phyloP scores from a whole-genome alignment of 2,113 vertebrate species.

The Prunella himalayana region DNA sequence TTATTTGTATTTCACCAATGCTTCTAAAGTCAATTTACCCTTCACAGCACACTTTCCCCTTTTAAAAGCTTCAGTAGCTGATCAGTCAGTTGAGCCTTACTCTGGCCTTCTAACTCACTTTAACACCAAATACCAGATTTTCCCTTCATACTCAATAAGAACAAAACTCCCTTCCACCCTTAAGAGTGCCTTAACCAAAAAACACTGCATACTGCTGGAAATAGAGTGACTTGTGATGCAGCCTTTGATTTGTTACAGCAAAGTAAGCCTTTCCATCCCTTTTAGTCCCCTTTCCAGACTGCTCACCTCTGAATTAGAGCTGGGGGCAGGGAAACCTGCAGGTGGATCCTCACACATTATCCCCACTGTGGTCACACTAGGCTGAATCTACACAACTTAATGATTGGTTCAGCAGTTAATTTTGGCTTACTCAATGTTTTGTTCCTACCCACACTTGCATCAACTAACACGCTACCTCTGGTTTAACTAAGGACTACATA shows the following conservation, averaged over 20 bases:
- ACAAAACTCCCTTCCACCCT: neutral
- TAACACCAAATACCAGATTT: neutral
- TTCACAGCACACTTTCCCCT: neutral
- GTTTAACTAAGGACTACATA: neutral
- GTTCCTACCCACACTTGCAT: neutral
- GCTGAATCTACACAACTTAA: neutral
- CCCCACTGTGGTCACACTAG: neutral
- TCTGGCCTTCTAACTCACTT: neutral
- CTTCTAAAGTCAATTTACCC: neutral
- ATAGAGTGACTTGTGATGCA: neutral
- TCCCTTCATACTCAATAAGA: neutral
- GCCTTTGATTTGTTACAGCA: neutral
- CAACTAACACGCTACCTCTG: neutral
- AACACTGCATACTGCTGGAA: neutral
- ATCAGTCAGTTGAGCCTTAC: neutral
- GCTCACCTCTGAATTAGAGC: neutral
- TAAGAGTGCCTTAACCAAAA: neutral
- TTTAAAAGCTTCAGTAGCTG: neutral
- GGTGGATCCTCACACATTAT: neutral
- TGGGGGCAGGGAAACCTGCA: neutral
- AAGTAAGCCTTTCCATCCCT: neutral
- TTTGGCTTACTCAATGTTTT: neutral
- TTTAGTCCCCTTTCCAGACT: neutral
- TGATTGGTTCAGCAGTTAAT: neutral
- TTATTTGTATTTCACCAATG: slow-evolving; percentile 8